Percentiles rank a stretch among this genome's conserved stretches.
These are phyloP conservation scores for Drosophila cardini DNA, from an alignment of 1,140 invertebrate genomes.

Conservation along the genomic window DNA sequence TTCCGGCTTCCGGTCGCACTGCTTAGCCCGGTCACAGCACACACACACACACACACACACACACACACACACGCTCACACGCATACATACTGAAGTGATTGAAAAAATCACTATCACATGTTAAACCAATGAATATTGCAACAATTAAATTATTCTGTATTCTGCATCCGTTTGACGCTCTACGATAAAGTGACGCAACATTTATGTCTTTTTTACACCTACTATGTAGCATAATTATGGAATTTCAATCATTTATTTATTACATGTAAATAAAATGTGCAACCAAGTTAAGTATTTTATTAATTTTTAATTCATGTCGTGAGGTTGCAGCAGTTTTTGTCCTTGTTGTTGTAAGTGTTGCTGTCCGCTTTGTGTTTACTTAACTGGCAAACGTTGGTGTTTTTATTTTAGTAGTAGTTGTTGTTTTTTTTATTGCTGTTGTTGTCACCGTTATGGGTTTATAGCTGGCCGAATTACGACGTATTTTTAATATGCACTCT, in stretches of 20 bases:
- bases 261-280: conserved; percentile 74
- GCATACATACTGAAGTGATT: conserved; percentile 21
- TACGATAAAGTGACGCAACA: conserved; percentile 4
- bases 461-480: conserved; percentile 31
- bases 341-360: conserved; percentile 24
- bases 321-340: conserved; percentile 31
- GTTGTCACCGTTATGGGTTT: conserved; percentile 29
- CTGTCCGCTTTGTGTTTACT: conserved; percentile 24
- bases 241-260: conserved; percentile 82
- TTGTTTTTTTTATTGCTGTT: conserved; percentile 19
- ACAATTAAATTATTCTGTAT: conserved; percentile 79
- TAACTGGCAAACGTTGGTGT: conserved; percentile 24
- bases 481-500: conserved; percentile 67
- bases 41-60: background rate
- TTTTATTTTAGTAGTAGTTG: too few relatives aligned
- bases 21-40: conserved; percentile 61
- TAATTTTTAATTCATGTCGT: conserved; percentile 72
- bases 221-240: conserved; percentile 61
- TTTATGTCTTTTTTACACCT: conserved; percentile 12
- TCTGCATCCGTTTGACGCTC: conserved; percentile 62
- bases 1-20: conserved; percentile 71
- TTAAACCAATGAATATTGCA: conserved; percentile 74
- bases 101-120: conserved; percentile 51
- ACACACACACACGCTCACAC: background rate
- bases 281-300: conserved; percentile 62